Conservation (phyloP, 2,113 vertebrate species). For the Chloropsis hardwickii region DNA sequence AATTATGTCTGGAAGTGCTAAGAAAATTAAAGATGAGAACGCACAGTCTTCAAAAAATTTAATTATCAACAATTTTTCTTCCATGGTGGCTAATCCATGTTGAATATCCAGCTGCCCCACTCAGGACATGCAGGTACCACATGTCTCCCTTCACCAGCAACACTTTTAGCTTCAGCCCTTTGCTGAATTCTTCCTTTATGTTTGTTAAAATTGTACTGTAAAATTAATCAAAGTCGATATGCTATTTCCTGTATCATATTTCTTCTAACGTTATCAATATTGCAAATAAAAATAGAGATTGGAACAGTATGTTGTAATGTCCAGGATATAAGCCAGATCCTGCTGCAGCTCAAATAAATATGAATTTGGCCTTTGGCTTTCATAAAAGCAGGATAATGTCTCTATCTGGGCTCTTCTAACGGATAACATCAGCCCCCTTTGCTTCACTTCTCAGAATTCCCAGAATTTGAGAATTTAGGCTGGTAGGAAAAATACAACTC, state of each 20-base stretch:
- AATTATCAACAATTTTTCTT: neutral
- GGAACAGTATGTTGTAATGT: slow-evolving; percentile 37
- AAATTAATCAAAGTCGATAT: slow-evolving; percentile 21
- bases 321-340: slow-evolving; percentile 43
- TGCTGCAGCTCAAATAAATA: slow-evolving; percentile 33
- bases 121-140: neutral
- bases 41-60: rapidly evolving
- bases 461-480: neutral
- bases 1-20: neutral
- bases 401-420: neutral
- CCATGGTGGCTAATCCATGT: neutral
- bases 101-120: neutral
- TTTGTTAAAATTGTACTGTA: neutral
- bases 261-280: slow-evolving; percentile 45
- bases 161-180: neutral
- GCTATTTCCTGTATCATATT: slow-evolving; percentile 30
- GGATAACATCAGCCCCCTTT: neutral
- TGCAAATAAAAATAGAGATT: slow-evolving; percentile 53
- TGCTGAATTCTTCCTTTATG: neutral
- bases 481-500: neutral
- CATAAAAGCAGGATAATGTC: slow-evolving; percentile 8
- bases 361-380: slow-evolving; percentile 24
- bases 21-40: neutral
- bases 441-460: neutral
- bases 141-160: neutral